Evolutionary conservation across 2,113 vertebrate genomes (phyloP).

Genomic region (Ciconia boyciana): DNA sequence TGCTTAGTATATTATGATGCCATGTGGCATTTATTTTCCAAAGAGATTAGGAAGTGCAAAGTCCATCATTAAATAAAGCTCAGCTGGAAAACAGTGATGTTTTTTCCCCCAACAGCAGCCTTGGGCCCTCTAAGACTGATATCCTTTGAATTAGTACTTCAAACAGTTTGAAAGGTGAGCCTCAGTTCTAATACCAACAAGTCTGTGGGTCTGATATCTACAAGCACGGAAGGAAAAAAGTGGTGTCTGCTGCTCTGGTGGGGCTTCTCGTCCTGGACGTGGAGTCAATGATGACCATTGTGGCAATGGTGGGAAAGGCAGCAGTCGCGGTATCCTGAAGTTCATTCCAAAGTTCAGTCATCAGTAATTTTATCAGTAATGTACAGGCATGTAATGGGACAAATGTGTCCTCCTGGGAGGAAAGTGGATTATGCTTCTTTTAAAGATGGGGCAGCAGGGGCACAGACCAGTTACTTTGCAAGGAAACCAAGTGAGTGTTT

Average conservation of each 20-base stretch:
- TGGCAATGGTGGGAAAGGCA: not conserved
- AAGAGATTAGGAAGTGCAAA: constrained; percentile 33
- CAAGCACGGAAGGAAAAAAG: not conserved
- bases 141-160: constrained; percentile 13
- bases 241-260: not conserved
- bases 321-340: not conserved
- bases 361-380: not conserved
- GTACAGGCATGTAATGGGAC: not conserved
- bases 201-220: not conserved
- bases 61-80: constrained; percentile 33
- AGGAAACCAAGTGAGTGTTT: not conserved
- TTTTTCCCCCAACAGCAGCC: not conserved
- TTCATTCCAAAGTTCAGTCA: not conserved
- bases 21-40: constrained; percentile 38
- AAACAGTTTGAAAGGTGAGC: constrained; percentile 6
- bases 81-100: not conserved
- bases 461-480: not conserved
- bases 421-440: not conserved
- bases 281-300: not conserved
- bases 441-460: not conserved
- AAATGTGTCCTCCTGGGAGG: not conserved
- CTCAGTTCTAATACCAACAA: not conserved
- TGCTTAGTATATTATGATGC: constrained; percentile 6
- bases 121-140: not conserved
- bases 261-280: fast-evolving